Evolutionary conservation across 2,113 vertebrate genomes (phyloP).

Genomic region (Mustela lutreola): DNA sequence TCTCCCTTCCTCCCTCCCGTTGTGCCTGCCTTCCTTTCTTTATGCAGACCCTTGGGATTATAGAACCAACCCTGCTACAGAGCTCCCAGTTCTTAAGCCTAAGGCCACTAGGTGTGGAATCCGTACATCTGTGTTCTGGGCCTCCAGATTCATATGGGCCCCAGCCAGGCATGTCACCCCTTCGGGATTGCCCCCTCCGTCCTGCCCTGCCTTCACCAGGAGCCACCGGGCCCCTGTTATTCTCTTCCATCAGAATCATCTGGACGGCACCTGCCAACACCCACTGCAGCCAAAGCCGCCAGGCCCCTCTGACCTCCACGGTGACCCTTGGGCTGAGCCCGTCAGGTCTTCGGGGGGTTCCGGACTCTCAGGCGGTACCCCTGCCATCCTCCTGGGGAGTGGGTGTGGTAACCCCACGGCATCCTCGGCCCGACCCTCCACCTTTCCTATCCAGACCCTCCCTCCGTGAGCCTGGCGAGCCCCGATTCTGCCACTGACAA

Average conservation of each 20-base stretch:
- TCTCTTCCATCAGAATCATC: background rate
- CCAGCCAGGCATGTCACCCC: background rate
- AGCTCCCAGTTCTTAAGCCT: background rate
- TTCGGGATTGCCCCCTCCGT: background rate
- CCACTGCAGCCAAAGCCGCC: no score
- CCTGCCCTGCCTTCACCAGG: background rate
- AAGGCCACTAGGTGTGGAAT: background rate
- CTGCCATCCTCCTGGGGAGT: background rate
- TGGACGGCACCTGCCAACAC: background rate
- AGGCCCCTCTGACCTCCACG: background rate
- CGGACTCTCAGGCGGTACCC: fast-evolving
- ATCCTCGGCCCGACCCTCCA: fast-evolving
- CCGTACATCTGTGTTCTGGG: background rate
- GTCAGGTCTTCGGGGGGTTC: background rate
- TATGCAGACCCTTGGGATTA: background rate
- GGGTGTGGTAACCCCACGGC: fast-evolving
- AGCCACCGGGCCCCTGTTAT: background rate
- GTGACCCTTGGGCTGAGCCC: background rate
- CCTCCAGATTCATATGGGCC: background rate
- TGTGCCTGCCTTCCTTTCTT: background rate
- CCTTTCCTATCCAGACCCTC: background rate
- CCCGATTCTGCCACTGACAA: background rate
- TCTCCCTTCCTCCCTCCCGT: background rate
- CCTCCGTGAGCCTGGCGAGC: background rate
- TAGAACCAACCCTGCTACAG: background rate